Percentiles rank a stretch among this genome's conserved stretches.
Evolutionary conservation across 1,140 invertebrate genomes (phyloP).

Genomic region (Drosophila auraria): DNA sequence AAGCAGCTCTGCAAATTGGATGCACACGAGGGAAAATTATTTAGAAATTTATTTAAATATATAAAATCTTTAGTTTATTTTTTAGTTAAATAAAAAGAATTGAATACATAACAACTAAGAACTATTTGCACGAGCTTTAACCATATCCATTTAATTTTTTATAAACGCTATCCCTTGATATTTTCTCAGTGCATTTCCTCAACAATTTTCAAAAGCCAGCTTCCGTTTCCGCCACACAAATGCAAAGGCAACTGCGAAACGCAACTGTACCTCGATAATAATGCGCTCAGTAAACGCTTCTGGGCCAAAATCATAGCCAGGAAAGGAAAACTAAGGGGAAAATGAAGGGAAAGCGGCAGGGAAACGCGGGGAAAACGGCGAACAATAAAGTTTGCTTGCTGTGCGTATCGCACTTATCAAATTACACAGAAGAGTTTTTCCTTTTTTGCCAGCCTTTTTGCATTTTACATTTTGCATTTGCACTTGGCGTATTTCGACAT

Average conservation of each 20-base stretch:
- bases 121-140: no score
- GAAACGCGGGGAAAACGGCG: slow-evolving; percentile 1
- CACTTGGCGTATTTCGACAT: slow-evolving; percentile 32
- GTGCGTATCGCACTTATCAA: slow-evolving; percentile 56
- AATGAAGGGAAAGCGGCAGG: background rate
- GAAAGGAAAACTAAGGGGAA: slow-evolving; percentile 1
- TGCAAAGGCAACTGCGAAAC: slow-evolving; percentile 26
- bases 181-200: background rate
- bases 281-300: slow-evolving; percentile 24
- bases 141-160: no score
- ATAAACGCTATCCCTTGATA: fast-evolving
- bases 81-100: no score
- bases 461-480: slow-evolving; percentile 32
- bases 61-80: background rate
- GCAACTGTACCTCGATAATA: slow-evolving; percentile 45
- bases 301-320: slow-evolving; percentile 1
- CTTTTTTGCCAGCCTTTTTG: background rate
- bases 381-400: slow-evolving; percentile 45
- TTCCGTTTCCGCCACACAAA: slow-evolving; percentile 41
- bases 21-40: background rate
- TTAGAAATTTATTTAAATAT: background rate
- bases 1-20: slow-evolving; percentile 14
- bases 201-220: slow-evolving; percentile 16
- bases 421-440: slow-evolving; percentile 42
- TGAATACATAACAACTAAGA: no score